Evolutionary conservation across 2,888 invertebrate genomes (phyloP).

Genomic region (Leptarthrus brevirostris): DNA sequence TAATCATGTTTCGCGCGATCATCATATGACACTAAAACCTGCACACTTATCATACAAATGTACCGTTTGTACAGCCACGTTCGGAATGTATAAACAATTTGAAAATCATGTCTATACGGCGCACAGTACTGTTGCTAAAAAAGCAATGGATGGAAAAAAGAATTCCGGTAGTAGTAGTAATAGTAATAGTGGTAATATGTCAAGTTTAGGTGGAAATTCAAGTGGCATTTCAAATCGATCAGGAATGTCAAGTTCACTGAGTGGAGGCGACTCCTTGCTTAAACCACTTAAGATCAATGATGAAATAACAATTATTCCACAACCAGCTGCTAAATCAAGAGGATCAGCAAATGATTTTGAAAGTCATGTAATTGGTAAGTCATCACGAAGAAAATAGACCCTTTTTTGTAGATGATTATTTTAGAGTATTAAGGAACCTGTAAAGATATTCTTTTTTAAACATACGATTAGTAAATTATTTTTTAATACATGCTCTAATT

Average conservation of each 20-base stretch:
- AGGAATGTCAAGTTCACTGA: constrained; percentile 47
- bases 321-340: constrained; percentile 72
- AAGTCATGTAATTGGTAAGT: constrained; percentile 67
- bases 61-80: constrained; percentile 93
- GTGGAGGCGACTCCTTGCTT: constrained; percentile 72
- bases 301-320: constrained; percentile 90
- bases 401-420: constrained; percentile 32
- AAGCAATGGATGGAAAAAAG: constrained; percentile 83
- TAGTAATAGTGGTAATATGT: constrained; percentile 54
- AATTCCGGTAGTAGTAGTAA: constrained; percentile 61
- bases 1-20: constrained; percentile 91
- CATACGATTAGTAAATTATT: constrained; percentile 40
- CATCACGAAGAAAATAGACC: constrained; percentile 38
- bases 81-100: constrained; percentile 95
- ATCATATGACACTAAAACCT: constrained; percentile 90
- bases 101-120: constrained; percentile 95
- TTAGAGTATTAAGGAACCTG: constrained; percentile 32
- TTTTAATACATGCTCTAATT: constrained; percentile 29
- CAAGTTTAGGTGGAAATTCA: constrained; percentile 53
- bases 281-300: constrained; percentile 89
- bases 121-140: constrained; percentile 89
- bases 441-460: constrained; percentile 45
- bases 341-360: constrained; percentile 65
- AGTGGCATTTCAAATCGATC: constrained; percentile 61
- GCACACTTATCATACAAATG: constrained; percentile 95